Base-by-base conservation (phyloP, 1,140 invertebrate species). In the Drepana arcuata region DNA sequence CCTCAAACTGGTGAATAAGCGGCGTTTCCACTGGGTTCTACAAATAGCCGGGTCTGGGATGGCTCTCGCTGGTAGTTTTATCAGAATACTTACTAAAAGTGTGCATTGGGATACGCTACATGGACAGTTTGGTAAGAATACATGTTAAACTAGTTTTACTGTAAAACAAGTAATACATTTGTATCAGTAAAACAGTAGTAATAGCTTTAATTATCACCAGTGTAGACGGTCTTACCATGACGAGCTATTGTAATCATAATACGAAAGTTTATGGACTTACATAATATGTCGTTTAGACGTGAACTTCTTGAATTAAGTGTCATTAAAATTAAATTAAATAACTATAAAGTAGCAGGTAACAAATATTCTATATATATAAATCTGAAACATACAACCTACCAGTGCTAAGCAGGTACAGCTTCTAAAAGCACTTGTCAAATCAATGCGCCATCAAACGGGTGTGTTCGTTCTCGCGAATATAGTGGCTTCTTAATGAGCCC, bases 51-150 rank as follows among this genome's bases (percentile, higher is more conserved):
- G 69, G 0, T 69, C 73, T 2, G 57, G 16, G 2, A 34, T 82
- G 5, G 72, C 66, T n/a, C 41, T 79, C 1, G 54, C 53, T 18
- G 81, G 81, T 1, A 68, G 60, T 18, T 46, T 75, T 23, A 42
- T 77, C 7, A 65, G 63, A 34, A 63, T 65, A 23, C 1, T 59
- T 0, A 42, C 51, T 12, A 81, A 73, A 33, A 37, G 10, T 14
- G 27, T 46, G 7, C 58, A 84, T 35, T 81, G 64, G 41, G 50
- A 58, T n/a, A 72, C 63, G 6, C 23, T 56, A 3, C 79, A 83
- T 48, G 74, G 70, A 30, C 55, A 64, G 44, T 58, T 66, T 42
- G 75, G 79, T 80, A 62, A 59, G 56, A 50, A 34, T 11, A n/a
- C n/a, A n/a, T n/a, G n/a, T n/a, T n/a, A n/a, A n/a, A n/a, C n/a